Percentiles rank a stretch among this genome's conserved stretches.
Conservation (phyloP, 2,113 vertebrate species). For the Callaeas wilsoni region DNA sequence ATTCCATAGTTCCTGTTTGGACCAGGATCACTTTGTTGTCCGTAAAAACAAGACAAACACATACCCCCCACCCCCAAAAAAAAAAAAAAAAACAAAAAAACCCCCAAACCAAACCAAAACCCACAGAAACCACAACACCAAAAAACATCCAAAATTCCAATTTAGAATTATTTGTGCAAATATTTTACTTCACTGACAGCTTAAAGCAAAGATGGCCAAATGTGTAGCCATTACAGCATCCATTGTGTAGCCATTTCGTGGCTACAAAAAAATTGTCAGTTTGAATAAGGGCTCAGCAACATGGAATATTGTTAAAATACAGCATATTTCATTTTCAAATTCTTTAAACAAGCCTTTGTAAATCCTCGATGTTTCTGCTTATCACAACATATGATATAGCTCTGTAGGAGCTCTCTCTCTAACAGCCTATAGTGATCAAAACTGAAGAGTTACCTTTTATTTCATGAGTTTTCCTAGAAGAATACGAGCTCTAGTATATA, state of each 20-base stretch:
- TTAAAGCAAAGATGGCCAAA: not conserved
- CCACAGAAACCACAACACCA: not conserved
- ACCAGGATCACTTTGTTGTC: not conserved
- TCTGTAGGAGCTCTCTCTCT: not conserved
- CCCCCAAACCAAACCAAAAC: not conserved
- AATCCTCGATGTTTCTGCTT: not conserved
- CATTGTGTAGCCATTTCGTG: not conserved
- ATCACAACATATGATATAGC: accelerated
- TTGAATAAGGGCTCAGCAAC: not conserved
- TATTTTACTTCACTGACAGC: not conserved
- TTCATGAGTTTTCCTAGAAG: not conserved
- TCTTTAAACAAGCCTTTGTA: not conserved
- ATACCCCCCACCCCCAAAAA: accelerated
- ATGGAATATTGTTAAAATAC: not conserved
- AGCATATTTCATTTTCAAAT: not conserved
- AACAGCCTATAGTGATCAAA: not conserved
- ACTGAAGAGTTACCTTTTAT: not conserved
- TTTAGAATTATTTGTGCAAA: not conserved
- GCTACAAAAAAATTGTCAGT: not conserved
- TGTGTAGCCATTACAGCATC: too few species aligned
- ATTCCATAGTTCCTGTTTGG: not conserved
- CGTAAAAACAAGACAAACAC: not conserved
- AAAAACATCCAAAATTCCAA: not conserved
- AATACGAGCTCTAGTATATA: not conserved
- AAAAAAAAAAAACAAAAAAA: not conserved